Evolutionary conservation across 2,113 vertebrate species (phyloP), one percentile per base, ranked within the genome.

Genomic region (human (Homo sapiens)): DNA sequence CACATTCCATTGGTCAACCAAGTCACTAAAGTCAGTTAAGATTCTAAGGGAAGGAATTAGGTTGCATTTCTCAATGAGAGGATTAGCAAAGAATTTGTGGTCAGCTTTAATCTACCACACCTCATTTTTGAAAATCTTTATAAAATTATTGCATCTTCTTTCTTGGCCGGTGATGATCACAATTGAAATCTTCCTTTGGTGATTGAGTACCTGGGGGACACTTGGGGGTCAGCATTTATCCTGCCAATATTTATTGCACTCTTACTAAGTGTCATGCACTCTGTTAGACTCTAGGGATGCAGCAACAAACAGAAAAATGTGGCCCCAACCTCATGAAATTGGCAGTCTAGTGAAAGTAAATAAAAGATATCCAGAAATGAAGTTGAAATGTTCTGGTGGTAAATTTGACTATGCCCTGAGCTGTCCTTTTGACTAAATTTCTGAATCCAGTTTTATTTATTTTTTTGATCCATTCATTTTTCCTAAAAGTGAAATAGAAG

Each of bases 41-140:
- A 84, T 66, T 50, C 45, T 20, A 18, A 92, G 30, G 70, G 79
- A 61, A 83, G 25, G 38, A 64, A n/a, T 55, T 61, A 22, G 38
- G 11, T 68, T 35, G 17, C 18, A n/a, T 50, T 79, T 92, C 50
- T 72, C 30, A 0, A 2, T 35, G 55, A 25, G 20, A 68, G 10
- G 25, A 40, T 2, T 22, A 68, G n/a, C 40, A 55, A 89, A 75
- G 50, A 85, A 48, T 80, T 14, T 68, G 23, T n/a, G 75, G 23
- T 35, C 40, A 14, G n/a, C 59, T 57, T 96, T 92, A n/a, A 68
- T 48, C 48, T 18, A 9, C 55, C 40, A 45, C 35, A 30, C 5
- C 52, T 95, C 45, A 17, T 32, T 92, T 82, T 40, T 52, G 48
- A 52, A 90, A 79, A 73, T 72, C 48, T 94, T 95, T 84, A n/a